Base-by-base conservation (phyloP, 2,797 vertebrate genomes). In the Oreonectes daqikongensis region DNA sequence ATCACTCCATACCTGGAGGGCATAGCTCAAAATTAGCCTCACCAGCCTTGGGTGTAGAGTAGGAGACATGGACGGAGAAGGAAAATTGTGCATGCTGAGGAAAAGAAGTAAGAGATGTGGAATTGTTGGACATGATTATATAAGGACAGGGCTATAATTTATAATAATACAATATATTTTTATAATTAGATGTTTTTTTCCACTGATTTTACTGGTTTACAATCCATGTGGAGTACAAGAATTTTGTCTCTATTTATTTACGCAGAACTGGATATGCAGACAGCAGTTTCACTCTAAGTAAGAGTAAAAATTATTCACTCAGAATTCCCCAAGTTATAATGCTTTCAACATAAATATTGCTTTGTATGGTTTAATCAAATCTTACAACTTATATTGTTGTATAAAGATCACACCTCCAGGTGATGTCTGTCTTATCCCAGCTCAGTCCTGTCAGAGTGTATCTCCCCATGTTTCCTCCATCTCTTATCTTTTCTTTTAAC, bases 361-460 rank as follows among this genome's bases (percentile, higher is more conserved):
- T 70, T 70, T 22, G 20, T n/a, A 15, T 2, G 32, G 11, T 10
- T 35, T 17, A 26, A 18, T 7, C 1, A 17, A 32, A 22, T 26
- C 35, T 30, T 10, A 26, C 17, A 26, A n/a, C 52, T 64, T 17
- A 11, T 60, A 50, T 15, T 60, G 9, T 26, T 32, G 40, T 1
- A 68, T n/a, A 50, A 48, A 30, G 15, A 32, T 24, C 85, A 50
- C 50, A 92, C 92, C 89, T 91, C 90, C 91, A 92, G 8, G 88
- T 92, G 67, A 93, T 88, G 5, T 90, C 87, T 28, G 85, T 88
- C 86, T 91, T 91, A 0, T 90, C 86, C 95, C 95, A 96, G 46
- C 89, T 77, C 0, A 91, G 87, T 44, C 94, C 92, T 5, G 92
- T 91, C 73, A 95, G 85, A 0, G 92, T 93, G 0, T 95, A 96